These are phyloP conservation scores for Uloborus diversus DNA, from an alignment of 1,140 invertebrate genomes.

Conservation along the genomic window DNA sequence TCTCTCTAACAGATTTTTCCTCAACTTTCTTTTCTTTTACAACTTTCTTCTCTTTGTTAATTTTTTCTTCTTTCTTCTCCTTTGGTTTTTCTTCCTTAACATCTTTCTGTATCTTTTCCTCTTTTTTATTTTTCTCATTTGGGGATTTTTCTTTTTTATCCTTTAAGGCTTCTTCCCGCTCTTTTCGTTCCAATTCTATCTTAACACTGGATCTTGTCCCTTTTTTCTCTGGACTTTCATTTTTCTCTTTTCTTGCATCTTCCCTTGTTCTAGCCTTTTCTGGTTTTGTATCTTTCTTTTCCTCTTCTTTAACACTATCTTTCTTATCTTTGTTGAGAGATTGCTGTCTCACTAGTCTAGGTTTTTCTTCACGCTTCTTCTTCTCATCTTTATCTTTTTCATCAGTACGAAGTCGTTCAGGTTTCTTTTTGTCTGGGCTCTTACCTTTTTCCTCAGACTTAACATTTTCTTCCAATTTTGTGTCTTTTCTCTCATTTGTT, in stretches of 20 bases:
- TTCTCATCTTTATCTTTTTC: constrained; percentile 48
- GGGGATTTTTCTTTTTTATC: constrained; percentile 67
- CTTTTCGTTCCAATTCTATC: constrained; percentile 61
- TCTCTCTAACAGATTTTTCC: constrained; percentile 49
- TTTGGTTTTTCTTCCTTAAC: constrained; percentile 67
- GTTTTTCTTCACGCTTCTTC: constrained; percentile 64
- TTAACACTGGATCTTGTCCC: constrained; percentile 51
- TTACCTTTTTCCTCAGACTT: constrained; percentile 43
- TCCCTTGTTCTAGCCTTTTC: constrained; percentile 64
- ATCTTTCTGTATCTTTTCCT: constrained; percentile 60
- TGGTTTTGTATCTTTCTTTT: constrained; percentile 37
- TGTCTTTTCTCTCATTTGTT: constrained; percentile 25
- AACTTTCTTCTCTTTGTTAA: constrained; percentile 63
- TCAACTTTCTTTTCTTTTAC: constrained; percentile 64
- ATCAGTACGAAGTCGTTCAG: background rate
- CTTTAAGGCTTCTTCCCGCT: constrained; percentile 44
- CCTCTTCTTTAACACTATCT: constrained; percentile 21
- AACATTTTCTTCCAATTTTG: background rate
- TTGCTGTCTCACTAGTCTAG: background rate
- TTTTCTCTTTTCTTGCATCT: constrained; percentile 61
- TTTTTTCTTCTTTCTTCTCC: constrained; percentile 62
- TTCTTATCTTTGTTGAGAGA: constrained; percentile 35
- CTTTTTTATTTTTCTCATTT: constrained; percentile 65
- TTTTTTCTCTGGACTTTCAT: constrained; percentile 50
- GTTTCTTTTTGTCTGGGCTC: constrained; percentile 23